phyloP scores from a whole-genome alignment of 2,888 invertebrate species.

The Escarpia spicata region DNA sequence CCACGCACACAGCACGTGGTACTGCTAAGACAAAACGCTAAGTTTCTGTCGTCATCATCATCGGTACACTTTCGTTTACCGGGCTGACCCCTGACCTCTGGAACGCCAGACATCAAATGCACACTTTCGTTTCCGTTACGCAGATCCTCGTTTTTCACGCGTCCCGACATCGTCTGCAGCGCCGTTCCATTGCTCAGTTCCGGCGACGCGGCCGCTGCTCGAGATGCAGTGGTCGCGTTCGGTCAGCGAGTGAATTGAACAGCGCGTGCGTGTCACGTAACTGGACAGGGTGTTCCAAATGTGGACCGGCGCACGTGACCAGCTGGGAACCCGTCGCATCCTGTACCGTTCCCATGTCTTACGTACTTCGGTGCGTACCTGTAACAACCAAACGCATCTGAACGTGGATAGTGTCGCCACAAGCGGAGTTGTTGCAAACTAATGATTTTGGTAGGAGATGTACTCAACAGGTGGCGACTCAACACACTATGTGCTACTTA shows the following conservation, averaged over 20 bases:
- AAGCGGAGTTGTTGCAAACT: neutral
- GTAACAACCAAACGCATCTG: neutral
- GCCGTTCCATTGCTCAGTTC: neutral
- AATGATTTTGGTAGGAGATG: neutral
- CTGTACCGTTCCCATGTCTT: neutral
- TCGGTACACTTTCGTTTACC: neutral
- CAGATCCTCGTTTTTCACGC: conserved; percentile 16
- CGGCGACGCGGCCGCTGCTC: neutral
- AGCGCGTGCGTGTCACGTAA: neutral
- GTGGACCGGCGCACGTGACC: neutral
- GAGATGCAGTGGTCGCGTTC: neutral
- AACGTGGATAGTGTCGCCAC: neutral
- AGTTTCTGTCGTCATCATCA: neutral
- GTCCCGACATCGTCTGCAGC: neutral
- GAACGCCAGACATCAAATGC: neutral
- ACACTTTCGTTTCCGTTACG: neutral
- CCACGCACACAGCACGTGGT: neutral
- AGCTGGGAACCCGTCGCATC: neutral
- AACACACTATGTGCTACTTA: no score
- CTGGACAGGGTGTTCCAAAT: neutral
- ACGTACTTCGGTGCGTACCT: neutral
- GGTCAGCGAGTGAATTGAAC: neutral
- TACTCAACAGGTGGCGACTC: neutral
- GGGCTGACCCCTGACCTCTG: neutral
- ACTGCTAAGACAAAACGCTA: neutral